Evolutionary conservation across 2,888 invertebrate genomes (phyloP), one percentile per base, ranked within the genome.

Genomic region (Agrochola lota): DNA sequence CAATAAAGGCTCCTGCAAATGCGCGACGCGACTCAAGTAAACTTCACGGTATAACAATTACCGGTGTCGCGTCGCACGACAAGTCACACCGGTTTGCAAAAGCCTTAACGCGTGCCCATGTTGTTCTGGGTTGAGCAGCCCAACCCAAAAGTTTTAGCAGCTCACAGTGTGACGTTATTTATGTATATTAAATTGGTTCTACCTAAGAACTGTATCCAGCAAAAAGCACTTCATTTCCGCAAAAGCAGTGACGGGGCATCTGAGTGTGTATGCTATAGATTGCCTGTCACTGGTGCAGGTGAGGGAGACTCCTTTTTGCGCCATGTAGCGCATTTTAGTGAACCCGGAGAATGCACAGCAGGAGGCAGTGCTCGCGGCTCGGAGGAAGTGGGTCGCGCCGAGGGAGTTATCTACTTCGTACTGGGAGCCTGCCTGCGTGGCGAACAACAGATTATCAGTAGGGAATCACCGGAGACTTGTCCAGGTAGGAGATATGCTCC

Each of bases 381-480:
- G 97, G 40, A 99, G 92, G 88, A 98, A 96, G 95, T 99, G 99
- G 4, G 97, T 96, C 0, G 97, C 97, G 35, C 99, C 99, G 79
- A 97, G 95, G 77, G 97, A 98, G 1, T 98, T 97, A 40, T 97
- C 97, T 0, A 95, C 95, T 95, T 99, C 99, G 94, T 98, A 98
- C 23, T 99, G 98, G 17, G 99, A 97, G 23, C 99, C 99, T 90
- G 98, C 98, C 93, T 99, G 98, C 20, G 43, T 43, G 11, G 15
- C 23, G 23, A 55, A 20, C 20, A n/a, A 20, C 52, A 26, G 8
- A 35, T 43, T 69, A 40, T 40, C 40, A n/a, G 12, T 57, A 55
- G 20, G 17, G 20, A 1, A 35, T 20, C n/a, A n/a, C 17, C 7
- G 7, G n/a, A 9, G n/a, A 26, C n/a, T 57, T 40, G n/a, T n/a